Percentiles rank a stretch among this genome's conserved stretches.
Conservation (phyloP, 2,888 invertebrate species). For the Lasioglossum villosulum region DNA sequence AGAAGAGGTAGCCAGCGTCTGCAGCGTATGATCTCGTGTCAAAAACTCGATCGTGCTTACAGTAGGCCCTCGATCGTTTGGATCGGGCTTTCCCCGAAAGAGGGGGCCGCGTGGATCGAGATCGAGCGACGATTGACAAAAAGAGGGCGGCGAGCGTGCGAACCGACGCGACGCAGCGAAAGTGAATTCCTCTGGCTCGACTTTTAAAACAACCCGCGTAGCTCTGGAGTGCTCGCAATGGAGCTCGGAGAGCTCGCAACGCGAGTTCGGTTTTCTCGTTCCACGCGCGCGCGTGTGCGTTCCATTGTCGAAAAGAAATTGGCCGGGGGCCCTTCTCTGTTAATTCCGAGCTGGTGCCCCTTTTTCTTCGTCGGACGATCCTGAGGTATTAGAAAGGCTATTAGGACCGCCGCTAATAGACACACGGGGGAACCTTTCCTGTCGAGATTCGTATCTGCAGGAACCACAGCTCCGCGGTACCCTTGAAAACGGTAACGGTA, state of each 20-base stretch:
- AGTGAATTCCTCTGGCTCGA: conserved; percentile 72
- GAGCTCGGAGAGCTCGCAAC: conserved; percentile 4
- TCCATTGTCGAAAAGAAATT: conserved; percentile 55
- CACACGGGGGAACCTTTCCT: conserved; percentile 45
- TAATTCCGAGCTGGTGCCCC: not conserved
- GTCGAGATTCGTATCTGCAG: conserved; percentile 63
- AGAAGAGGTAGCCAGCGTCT: not conserved
- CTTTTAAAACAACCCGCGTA: conserved; percentile 66
- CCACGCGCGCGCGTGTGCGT: conserved; percentile 45
- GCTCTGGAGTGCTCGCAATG: not conserved
- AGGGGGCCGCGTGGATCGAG: conserved; percentile 45
- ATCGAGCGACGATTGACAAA: conserved; percentile 73
- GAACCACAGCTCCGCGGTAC: conserved; percentile 49
- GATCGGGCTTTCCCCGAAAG: conserved; percentile 18
- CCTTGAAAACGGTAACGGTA: conserved; percentile 69
- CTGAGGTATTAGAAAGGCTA: conserved; percentile 58
- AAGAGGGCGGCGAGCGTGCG: conserved; percentile 74
- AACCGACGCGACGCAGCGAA: conserved; percentile 70
- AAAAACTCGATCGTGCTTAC: not conserved
- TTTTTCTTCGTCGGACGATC: not conserved
- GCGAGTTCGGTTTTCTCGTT: conserved; percentile 17
- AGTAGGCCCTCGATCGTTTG: not conserved
- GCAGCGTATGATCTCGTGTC: not conserved
- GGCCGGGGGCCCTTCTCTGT: not conserved
- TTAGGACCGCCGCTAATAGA: conserved; percentile 63